phyloP scores from a whole-genome alignment of 2,888 invertebrate species.

The Catocala nupta region DNA sequence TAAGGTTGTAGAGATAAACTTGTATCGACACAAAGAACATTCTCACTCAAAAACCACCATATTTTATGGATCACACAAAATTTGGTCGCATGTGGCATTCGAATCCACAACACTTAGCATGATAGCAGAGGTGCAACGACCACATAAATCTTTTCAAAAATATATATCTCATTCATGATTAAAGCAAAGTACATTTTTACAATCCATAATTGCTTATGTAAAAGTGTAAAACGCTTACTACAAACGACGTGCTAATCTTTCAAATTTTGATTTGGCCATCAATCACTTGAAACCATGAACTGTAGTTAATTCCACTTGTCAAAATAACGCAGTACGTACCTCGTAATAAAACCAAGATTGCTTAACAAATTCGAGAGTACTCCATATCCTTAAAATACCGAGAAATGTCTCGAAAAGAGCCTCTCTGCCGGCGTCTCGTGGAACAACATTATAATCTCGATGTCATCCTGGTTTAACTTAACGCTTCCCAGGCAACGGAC shows the following conservation, averaged over 20 bases:
- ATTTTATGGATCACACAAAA: no score
- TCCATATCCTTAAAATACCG: slow-evolving; percentile 1
- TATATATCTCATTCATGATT: no score
- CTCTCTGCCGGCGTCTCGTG: not conserved
- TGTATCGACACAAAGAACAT: no score
- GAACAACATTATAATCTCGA: slow-evolving; percentile 36
- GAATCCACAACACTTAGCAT: no score
- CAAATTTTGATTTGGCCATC: not conserved
- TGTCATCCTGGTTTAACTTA: slow-evolving; percentile 43
- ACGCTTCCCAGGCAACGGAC: slow-evolving; percentile 51
- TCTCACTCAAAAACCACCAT: no score
- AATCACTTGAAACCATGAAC: not conserved
- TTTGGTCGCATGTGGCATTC: no score
- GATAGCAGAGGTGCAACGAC: no score
- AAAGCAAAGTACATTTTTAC: no score
- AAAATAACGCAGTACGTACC: not conserved
- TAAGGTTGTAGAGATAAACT: no score
- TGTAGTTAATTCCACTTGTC: not conserved
- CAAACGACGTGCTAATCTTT: not conserved
- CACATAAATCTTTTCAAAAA: no score
- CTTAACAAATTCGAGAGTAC: not conserved
- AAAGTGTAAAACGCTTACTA: no score
- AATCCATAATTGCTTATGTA: no score
- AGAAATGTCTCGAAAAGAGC: slow-evolving; percentile 13
- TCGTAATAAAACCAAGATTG: not conserved